These are phyloP conservation scores for Elachura formosa DNA, from an alignment of 2,113 vertebrate species.

Conservation along the genomic window DNA sequence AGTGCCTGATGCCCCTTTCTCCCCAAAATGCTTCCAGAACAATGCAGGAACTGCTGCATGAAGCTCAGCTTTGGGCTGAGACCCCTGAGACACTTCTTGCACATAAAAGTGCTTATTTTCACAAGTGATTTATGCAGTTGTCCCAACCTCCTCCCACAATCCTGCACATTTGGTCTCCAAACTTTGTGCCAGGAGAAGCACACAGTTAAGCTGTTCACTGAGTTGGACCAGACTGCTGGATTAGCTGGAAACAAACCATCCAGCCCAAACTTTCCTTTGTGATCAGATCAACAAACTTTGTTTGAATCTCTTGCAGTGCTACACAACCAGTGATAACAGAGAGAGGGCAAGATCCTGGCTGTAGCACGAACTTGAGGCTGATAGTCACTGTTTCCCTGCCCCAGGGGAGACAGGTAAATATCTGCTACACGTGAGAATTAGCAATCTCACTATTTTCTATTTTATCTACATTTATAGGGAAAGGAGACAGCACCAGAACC, in stretches of 20 bases:
- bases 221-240: neutral
- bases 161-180: neutral
- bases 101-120: neutral
- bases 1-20: neutral
- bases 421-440: neutral
- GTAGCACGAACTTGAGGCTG: neutral
- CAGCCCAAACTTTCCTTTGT: neutral
- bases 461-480: neutral
- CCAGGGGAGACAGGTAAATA: too few relatives aligned
- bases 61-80: neutral
- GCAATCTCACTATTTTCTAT: neutral
- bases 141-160: neutral
- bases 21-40: neutral
- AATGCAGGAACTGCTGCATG: neutral
- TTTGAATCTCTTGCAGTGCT: neutral
- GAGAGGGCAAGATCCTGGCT: neutral
- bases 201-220: neutral
- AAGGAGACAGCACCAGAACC: neutral
- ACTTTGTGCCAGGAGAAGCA: neutral
- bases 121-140: neutral
- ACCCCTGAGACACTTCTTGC: neutral
- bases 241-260: neutral
- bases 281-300: neutral
- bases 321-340: neutral
- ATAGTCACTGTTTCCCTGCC: neutral